Conservation (phyloP, 2,888 invertebrate species). For the Andrena praecox region DNA sequence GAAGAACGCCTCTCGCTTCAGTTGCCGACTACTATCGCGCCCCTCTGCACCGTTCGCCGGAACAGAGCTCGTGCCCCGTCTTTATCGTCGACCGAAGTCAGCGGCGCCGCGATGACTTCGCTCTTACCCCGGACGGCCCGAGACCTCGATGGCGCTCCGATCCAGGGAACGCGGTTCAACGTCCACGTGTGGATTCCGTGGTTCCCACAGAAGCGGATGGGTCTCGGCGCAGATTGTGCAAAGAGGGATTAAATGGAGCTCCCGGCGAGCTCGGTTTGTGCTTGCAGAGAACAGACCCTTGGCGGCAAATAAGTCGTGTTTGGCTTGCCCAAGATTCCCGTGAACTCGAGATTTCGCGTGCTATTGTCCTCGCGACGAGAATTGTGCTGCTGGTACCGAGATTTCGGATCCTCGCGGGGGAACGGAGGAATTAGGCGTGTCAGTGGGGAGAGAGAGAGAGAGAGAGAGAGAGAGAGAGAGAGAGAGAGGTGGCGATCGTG, state of each 20-base stretch:
- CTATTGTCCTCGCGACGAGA: not conserved
- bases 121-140: not conserved
- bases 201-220: conserved; percentile 23
- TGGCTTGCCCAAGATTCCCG: not conserved
- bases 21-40: not conserved
- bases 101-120: not conserved
- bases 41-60: not conserved
- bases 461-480: too few species aligned
- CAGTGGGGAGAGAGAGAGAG: too few species aligned
- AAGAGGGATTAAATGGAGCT: not conserved
- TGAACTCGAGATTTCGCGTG: not conserved
- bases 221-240: conserved; percentile 18
- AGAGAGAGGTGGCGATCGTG: too few species aligned
- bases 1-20: conserved; percentile 47
- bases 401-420: too few species aligned
- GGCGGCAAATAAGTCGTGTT: conserved; percentile 14
- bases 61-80: not conserved
- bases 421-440: too few species aligned
- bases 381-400: not conserved
- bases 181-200: conserved; percentile 17
- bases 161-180: conserved; percentile 6
- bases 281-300: not conserved
- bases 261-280: conserved; percentile 3
- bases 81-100: not conserved
- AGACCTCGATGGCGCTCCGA: not conserved